phyloP scores from a whole-genome alignment of 1,140 invertebrate genomes.

The Penaeus japonicus region DNA sequence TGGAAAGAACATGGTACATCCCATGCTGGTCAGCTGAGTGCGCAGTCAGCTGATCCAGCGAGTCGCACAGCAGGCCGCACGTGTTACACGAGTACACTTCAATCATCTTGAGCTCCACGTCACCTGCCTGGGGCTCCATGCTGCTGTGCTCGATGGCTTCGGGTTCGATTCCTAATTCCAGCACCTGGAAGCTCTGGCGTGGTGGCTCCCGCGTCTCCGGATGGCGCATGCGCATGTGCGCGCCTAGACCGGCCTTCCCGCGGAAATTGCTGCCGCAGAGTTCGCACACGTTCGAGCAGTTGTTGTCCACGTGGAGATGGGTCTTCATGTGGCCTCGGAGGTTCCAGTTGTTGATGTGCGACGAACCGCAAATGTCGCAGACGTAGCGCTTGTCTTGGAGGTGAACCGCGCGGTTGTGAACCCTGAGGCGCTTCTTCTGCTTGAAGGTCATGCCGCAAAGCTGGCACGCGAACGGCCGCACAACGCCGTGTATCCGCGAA shows the following conservation, averaged over 20 bases:
- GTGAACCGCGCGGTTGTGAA: conserved; percentile 68
- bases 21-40: neutral
- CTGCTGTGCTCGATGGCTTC: conserved; percentile 38
- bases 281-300: conserved; percentile 8
- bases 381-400: conserved; percentile 40
- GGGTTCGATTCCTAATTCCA: neutral
- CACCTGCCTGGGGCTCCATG: conserved; percentile 1
- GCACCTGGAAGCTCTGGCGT: neutral
- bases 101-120: conserved; percentile 18
- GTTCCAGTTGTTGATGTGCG: conserved; percentile 50
- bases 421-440: conserved; percentile 78
- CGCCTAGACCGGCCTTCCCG: conserved; percentile 34
- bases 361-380: conserved; percentile 30
- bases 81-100: conserved; percentile 32
- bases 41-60: conserved; percentile 8
- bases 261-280: conserved; percentile 40
- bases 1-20: too few species aligned
- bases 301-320: neutral
- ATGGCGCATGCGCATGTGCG: conserved; percentile 37
- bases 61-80: conserved; percentile 35
- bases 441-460: conserved; percentile 74
- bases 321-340: conserved; percentile 41
- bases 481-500: conserved; percentile 59
- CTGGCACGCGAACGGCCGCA: conserved; percentile 59
- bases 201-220: neutral